Evolutionary conservation across 2,113 vertebrate genomes (phyloP).

Genomic region (Antechinus flavipes): DNA sequence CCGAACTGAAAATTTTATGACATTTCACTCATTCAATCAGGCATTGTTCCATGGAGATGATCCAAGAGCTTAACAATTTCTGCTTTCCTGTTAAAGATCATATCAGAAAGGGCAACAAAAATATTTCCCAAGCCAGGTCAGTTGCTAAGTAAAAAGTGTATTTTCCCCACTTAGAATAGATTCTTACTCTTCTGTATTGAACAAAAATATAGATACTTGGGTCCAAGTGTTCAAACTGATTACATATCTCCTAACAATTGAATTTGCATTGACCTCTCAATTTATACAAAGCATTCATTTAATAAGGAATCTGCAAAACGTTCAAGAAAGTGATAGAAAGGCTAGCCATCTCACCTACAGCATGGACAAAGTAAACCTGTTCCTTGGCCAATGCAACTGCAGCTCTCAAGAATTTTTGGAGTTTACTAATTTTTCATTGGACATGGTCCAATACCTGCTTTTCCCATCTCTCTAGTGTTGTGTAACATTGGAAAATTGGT

Average conservation of each 20-base stretch:
- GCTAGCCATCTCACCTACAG: background rate
- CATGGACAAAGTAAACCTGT: background rate
- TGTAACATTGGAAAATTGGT: no score
- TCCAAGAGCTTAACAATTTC: background rate
- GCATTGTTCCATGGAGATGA: background rate
- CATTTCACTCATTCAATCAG: constrained; percentile 44
- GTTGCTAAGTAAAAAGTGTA: constrained; percentile 46
- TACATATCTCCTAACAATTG: background rate
- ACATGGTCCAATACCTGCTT: background rate
- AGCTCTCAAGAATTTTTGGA: background rate
- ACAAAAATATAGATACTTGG: constrained; percentile 23
- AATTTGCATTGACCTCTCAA: constrained; percentile 40
- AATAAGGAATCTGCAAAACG: background rate
- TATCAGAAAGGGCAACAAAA: constrained; percentile 33
- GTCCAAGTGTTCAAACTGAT: constrained; percentile 23
- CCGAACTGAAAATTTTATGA: constrained; percentile 39
- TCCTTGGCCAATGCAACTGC: background rate
- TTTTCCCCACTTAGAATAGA: background rate
- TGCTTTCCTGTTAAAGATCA: constrained; percentile 23
- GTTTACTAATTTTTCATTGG: background rate
- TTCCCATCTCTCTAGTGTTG: background rate
- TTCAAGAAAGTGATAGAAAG: background rate
- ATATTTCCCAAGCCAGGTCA: constrained; percentile 32
- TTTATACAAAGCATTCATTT: background rate
- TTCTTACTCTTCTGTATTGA: constrained; percentile 40